Percentiles rank a stretch among this genome's conserved stretches.
Evolutionary conservation across 2,113 vertebrate species (phyloP).

Genomic region (Haemorhous mexicanus): DNA sequence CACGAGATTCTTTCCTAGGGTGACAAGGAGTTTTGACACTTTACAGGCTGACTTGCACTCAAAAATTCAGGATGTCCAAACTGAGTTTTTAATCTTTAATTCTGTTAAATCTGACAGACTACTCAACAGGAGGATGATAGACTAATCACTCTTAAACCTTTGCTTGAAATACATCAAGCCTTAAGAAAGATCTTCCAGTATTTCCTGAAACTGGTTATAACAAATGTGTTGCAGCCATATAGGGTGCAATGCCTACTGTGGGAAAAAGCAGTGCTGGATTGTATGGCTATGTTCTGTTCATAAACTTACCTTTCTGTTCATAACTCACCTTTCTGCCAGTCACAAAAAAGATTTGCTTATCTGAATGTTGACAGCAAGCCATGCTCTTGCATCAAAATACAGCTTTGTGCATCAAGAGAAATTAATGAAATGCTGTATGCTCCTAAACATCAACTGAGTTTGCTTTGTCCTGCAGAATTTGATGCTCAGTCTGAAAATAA

Average conservation of each 20-base stretch:
- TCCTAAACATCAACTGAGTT: neutral
- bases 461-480: neutral
- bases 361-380: neutral
- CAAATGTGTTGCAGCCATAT: neutral
- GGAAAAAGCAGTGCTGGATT: neutral
- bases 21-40: neutral
- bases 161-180: neutral
- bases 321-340: slow-evolving; percentile 60
- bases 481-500: neutral
- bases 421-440: neutral
- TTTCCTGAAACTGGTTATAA: neutral
- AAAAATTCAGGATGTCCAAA: neutral
- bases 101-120: neutral
- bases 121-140: neutral
- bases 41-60: neutral
- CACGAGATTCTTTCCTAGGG: neutral
- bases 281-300: neutral
- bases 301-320: neutral
- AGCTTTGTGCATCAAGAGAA: neutral
- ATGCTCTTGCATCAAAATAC: neutral
- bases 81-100: neutral
- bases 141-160: neutral
- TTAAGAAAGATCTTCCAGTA: neutral
- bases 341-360: slow-evolving; percentile 69
- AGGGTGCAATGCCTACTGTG: neutral